Evolutionary conservation across 2,888 invertebrate genomes (phyloP), one percentile per base, ranked within the genome.

Genomic region (Folsomia manolachei): DNA sequence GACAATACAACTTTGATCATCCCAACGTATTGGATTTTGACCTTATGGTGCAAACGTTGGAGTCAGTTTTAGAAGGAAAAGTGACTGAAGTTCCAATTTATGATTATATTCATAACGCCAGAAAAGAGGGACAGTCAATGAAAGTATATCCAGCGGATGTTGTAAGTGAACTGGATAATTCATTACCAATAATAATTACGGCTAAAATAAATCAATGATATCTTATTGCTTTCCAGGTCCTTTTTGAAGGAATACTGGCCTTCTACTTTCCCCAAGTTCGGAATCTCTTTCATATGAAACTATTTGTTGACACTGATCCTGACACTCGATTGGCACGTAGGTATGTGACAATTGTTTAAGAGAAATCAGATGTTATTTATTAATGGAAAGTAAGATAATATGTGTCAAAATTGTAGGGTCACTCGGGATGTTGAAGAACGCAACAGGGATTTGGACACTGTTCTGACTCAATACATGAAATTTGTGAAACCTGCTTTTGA

Each of bases 401-500:
- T n/a, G n/a, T n/a, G n/a, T n/a, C n/a, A n/a, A n/a, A n/a, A n/a
- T n/a, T n/a, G n/a, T n/a, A 2, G 84, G 97, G 98, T 99, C 66
- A 91, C 96, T 53, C 88, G 98, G 74, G 99, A 99, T 84, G 97
- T 96, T 67, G 93, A 93, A 83, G 97, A 98, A 84, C 89, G 96
- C 77, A 95, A 96, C 0, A 87, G 99, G 56, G 94, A 96, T 83
- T 86, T 99, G 83, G 96, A 97, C 82, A 92, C 94, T 81, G 95
- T 98, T 11, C 88, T 99, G 27, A 92, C 92, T 82, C 97, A 98
- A 83, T 99, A 99, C 85, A 97, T 95, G 90, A 94, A 92, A 82
- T 95, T 92, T 84, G 98, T 99, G 1, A 99, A 99, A 84, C 98
- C 98, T n/a, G 98, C 98, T 1, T 99, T 99, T 84, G 99, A 99